Evolutionary conservation across 2,797 vertebrate genomes (phyloP), one percentile per base, ranked within the genome.

Genomic region (Lepilemur septentrionalis): DNA sequence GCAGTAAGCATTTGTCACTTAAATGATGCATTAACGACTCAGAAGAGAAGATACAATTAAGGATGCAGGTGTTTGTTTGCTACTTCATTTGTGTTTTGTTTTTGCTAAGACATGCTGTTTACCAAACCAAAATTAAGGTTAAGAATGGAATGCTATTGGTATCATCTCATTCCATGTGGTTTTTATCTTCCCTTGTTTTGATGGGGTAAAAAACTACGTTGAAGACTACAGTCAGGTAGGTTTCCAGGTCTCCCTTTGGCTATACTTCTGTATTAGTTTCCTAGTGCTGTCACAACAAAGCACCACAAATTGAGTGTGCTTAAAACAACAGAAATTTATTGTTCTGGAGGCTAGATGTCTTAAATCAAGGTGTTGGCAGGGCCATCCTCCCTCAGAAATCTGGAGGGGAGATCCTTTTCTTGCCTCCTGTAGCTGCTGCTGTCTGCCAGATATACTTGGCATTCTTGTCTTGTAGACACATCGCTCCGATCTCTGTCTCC

Each of bases 1-100:
- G 73, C 91, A 92, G 95, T 91, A 97, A 41, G 94, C 59, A 78
- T 87, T 72, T 96, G 88, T 94, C 86, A 94, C 75, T 65, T 93
- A 95, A 0, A 3, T 22, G 43, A 90, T 83, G 8, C 38, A 75
- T 28, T 87, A 87, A 88, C 91, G 79, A 96, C 67, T 97, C 73
- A 94, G 50, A 89, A 88, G 50, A 61, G n/a, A 81, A 96, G 65
- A 79, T 61, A 25, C 1, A 38, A 28, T 61, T 48, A 78, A 50
- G 15, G 4, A 10, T 18, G 17, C 7, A 11, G 10, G 2, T 28
- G 5, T 82, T 89, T 95, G 4, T 28, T 89, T 50, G 35, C 11
- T 80, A 55, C n/a, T 76, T 88, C 57, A 7, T 79, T 81, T 65
- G 55, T 72, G 57, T 59, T 94, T 79, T 32, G 48, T 13, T 94